Evolutionary conservation across 92 coral and sea anemone species (phyloP).

Genomic region (Epizoanthus rinbou): DNA sequence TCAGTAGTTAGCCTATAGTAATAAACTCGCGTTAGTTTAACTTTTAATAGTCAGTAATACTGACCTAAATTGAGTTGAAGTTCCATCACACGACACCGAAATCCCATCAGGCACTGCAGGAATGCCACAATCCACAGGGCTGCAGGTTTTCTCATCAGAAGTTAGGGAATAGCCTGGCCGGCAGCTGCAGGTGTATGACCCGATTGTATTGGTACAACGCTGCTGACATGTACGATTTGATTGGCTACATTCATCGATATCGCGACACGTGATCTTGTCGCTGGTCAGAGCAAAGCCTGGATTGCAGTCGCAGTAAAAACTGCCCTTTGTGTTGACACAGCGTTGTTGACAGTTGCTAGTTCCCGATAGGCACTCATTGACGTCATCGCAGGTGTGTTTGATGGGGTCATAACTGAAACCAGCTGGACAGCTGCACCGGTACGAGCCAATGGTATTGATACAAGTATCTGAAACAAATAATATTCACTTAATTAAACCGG

Average conservation of each 20-base stretch:
- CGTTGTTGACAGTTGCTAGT: constrained; percentile 57
- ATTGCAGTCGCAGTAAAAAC: constrained; percentile 63
- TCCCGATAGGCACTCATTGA: constrained; percentile 55
- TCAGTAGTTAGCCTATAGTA: too few relatives aligned
- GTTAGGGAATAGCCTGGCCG: constrained; percentile 48
- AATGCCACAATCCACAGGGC: constrained; percentile 49
- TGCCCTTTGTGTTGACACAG: constrained; percentile 64
- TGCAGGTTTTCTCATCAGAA: constrained; percentile 47
- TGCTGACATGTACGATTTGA: constrained; percentile 63
- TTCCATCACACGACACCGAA: constrained; percentile 62
- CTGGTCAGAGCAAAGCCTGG: constrained; percentile 59
- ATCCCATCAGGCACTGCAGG: constrained; percentile 58
- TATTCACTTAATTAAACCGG: too few relatives aligned
- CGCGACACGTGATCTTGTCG: constrained; percentile 57
- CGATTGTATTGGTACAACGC: constrained; percentile 65
- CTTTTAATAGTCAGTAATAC: background rate
- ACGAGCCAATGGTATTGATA: constrained; percentile 64
- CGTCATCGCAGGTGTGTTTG: constrained; percentile 60
- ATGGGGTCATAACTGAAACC: constrained; percentile 57
- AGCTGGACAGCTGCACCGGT: constrained; percentile 51
- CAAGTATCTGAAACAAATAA: constrained; percentile 48
- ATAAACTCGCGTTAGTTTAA: too few relatives aligned
- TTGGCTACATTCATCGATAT: constrained; percentile 69
- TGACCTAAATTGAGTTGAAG: constrained; percentile 61
- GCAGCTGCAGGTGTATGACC: constrained; percentile 73